phyloP scores from a whole-genome alignment of 2,113 vertebrate genomes.

The Daubentonia madagascariensis region DNA sequence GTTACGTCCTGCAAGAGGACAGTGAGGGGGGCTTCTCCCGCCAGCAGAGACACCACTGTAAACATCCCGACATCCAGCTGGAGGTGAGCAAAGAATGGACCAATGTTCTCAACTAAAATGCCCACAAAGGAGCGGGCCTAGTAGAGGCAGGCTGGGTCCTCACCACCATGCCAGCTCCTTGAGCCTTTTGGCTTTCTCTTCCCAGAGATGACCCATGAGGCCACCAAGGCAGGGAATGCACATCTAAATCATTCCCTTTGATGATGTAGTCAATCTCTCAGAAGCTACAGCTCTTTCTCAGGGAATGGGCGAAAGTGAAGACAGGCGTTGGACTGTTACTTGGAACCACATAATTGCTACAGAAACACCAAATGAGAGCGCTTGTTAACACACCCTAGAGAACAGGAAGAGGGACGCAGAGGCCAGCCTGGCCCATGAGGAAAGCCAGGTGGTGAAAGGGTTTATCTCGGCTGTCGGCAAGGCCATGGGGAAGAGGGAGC shows the following conservation, averaged over 20 bases:
- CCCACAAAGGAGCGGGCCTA: neutral
- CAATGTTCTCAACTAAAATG: neutral
- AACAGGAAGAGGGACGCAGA: slow-evolving; percentile 6
- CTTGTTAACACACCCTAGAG: neutral
- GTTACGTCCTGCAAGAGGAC: neutral
- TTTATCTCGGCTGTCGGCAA: slow-evolving; percentile 63
- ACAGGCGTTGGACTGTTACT: neutral
- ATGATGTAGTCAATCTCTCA: too few relatives aligned
- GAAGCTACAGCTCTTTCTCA: neutral
- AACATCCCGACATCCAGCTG: neutral
- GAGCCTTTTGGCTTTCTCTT: neutral
- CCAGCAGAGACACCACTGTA: neutral
- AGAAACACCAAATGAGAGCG: neutral
- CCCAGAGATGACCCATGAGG: neutral
- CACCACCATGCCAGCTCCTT: accelerated
- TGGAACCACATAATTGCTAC: neutral
- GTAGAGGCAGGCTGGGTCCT: neutral
- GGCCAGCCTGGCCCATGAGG: neutral
- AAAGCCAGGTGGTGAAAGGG: slow-evolving; percentile 67
- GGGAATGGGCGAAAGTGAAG: neutral
- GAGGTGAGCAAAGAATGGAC: neutral
- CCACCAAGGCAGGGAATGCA: neutral
- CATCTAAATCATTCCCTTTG: neutral
- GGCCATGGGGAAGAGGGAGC: neutral
- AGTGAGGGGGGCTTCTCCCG: neutral